Evolutionary conservation across 2,797 vertebrate species (phyloP), one percentile per base, ranked within the genome.

Genomic region (Chaenodraco wilsoni): DNA sequence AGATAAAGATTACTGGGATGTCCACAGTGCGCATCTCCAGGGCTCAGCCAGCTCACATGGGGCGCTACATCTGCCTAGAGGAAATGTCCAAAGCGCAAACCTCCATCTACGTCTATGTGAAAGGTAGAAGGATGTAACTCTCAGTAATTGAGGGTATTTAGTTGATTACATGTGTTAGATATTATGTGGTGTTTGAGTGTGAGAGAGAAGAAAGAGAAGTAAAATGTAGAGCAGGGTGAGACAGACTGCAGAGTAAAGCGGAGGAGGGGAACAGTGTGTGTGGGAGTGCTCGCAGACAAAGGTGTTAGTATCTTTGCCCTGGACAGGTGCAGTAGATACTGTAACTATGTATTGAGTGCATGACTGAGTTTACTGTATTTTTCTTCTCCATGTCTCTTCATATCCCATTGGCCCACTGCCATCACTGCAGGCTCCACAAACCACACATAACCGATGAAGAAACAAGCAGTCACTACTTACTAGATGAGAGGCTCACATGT

Each of bases 61-160:
- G 97, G 78, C 95, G 89, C 87, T 99, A 97, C 69, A 88, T 93
- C 2, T 99, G 98, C 82, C 85, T 82, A 82, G 97, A 97, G 74
- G 84, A 89, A 65, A 82, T 33, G 1, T 92, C 88, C 23, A 71
- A 88, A 13, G 87, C 93, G 72, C 90, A 88, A 56, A 89, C 81
- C 21, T 96, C 96, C 69, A 91, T 97, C 72, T 98, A 98, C 16
- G 89, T 99, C 84, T 99, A 94, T 72, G 96, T 99, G 31, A 96
- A 95, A 96, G 98, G 98, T 99, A 95, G 48, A 33, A n/a, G 44
- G 3, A 52, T 59, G 11, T 31, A 43, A 61, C 17, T n/a, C 58
- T 37, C 33, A 37, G 33, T 7, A 37, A 37, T 37, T 37, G 33
- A 37, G 33, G 6, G 33, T 37, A 37, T 37, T 37, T 37, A 9